Conservation (phyloP, 1,140 invertebrate genomes). For the Arctopsyche grandis region DNA sequence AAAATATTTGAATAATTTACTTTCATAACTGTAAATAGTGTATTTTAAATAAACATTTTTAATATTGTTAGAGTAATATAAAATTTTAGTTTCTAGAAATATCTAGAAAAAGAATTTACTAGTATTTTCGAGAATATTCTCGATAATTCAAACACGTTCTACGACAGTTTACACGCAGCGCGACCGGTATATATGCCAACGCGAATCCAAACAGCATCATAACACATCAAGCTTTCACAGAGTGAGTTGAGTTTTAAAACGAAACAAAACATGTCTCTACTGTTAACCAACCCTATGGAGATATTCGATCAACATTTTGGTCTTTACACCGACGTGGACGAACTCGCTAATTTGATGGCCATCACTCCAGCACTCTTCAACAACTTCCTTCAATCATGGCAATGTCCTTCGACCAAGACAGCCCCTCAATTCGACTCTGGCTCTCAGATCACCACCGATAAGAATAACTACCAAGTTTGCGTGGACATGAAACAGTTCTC, state of each 20-base stretch:
- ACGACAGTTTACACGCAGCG: too few relatives aligned
- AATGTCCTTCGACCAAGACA: not conserved
- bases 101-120: too few relatives aligned
- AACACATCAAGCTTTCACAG: not conserved
- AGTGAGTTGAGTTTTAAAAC: not conserved
- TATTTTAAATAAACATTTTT: too few relatives aligned
- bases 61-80: too few relatives aligned
- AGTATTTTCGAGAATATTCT: too few relatives aligned
- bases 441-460: constrained; percentile 66
- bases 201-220: too few relatives aligned
- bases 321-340: not conserved
- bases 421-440: not conserved
- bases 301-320: constrained; percentile 13
- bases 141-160: too few relatives aligned
- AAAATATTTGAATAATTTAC: too few relatives aligned
- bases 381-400: not conserved
- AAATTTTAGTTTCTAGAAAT: too few relatives aligned
- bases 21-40: too few relatives aligned
- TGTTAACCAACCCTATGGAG: not conserved
- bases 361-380: not conserved
- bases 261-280: not conserved
- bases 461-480: constrained; percentile 71
- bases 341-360: not conserved
- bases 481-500: constrained; percentile 83
- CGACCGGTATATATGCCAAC: too few relatives aligned